A percentile compares a stretch with the other conserved stretches of the same genome.
phyloP scores from a whole-genome alignment of 2,888 invertebrate genomes.

The Dryadula phaetusa region DNA sequence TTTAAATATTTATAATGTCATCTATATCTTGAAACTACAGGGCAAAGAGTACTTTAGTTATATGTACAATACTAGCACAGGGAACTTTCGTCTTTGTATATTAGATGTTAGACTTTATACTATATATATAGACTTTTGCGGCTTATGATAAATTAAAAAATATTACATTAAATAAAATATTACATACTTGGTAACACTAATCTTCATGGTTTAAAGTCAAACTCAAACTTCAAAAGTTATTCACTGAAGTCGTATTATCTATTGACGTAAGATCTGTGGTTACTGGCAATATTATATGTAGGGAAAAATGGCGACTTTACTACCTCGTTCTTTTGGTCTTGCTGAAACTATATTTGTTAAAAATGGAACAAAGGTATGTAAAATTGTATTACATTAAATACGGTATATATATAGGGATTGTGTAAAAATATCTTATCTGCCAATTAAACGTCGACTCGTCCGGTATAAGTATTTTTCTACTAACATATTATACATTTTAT shows the following conservation, averaged over 20 bases:
- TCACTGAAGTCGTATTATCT: background rate
- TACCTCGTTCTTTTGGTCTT: constrained; percentile 88
- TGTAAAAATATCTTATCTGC: background rate
- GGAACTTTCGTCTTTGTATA: too few relatives aligned
- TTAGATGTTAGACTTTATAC: too few relatives aligned
- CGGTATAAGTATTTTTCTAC: background rate
- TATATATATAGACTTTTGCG: too few relatives aligned
- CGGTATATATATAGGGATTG: background rate
- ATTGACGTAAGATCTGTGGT: constrained; percentile 2
- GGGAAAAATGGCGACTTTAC: constrained; percentile 90
- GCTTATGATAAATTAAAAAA: too few relatives aligned
- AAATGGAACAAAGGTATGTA: constrained; percentile 88
- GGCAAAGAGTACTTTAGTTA: too few relatives aligned
- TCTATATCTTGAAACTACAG: too few relatives aligned
- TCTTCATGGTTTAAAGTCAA: constrained; percentile 2
- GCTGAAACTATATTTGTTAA: constrained; percentile 88
- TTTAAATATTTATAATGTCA: too few relatives aligned
- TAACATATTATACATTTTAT: constrained; percentile 5
- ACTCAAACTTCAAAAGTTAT: background rate
- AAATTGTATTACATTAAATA: background rate
- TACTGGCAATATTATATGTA: constrained; percentile 32
- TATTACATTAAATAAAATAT: background rate
- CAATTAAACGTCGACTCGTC: background rate
- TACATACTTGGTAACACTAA: background rate
- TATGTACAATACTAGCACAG: too few relatives aligned